Conservation (phyloP, 2,888 invertebrate genomes). For the Ditula angustiorana region DNA sequence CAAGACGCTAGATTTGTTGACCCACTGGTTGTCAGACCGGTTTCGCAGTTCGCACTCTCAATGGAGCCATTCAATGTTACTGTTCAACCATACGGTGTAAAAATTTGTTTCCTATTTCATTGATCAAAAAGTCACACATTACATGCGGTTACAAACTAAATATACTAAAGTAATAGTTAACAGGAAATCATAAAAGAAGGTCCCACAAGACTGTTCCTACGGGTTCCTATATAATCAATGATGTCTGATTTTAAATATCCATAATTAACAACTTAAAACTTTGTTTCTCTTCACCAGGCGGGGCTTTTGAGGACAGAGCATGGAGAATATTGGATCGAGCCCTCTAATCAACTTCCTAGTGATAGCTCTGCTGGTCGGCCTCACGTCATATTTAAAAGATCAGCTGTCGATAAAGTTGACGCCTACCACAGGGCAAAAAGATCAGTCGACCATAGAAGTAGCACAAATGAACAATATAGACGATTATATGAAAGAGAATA, state of each 20-base stretch:
- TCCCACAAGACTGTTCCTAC: no score
- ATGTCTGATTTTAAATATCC: no score
- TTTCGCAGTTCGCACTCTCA: conserved; percentile 56
- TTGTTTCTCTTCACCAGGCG: conserved; percentile 77
- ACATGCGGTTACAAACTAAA: conserved; percentile 4
- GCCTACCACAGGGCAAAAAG: conserved; percentile 73
- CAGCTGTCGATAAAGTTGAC: conserved; percentile 84
- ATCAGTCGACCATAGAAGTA: conserved; percentile 56
- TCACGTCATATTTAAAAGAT: conserved; percentile 89
- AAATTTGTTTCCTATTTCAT: conserved; percentile 17
- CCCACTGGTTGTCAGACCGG: conserved; percentile 68
- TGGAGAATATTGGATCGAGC: conserved; percentile 90
- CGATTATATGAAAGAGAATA: conserved; percentile 77
- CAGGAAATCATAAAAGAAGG: no score
- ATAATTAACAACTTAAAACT: no score
- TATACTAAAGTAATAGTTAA: not conserved
- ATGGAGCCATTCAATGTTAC: conserved; percentile 65
- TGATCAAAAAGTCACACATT: conserved; percentile 13
- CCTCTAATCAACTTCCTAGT: conserved; percentile 83
- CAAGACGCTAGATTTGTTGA: conserved; percentile 68
- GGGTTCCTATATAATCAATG: no score
- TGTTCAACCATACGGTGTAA: conserved; percentile 43
- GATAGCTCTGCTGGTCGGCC: conserved; percentile 79
- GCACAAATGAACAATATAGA: conserved; percentile 61
- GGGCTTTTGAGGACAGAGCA: conserved; percentile 88